Evolutionary conservation across 1,140 invertebrate species (phyloP).

Genomic region (Listronotus oregonensis): DNA sequence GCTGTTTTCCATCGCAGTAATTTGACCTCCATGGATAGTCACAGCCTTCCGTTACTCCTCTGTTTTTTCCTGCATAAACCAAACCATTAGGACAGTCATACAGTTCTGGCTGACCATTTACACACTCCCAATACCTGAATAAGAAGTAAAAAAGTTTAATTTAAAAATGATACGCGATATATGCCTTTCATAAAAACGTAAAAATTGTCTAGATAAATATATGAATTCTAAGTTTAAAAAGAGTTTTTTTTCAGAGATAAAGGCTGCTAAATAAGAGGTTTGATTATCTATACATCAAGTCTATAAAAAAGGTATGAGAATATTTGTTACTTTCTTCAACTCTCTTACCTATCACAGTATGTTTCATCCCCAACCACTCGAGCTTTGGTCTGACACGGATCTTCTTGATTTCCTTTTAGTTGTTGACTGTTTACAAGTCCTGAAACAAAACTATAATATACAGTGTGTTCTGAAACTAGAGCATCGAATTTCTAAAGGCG

Average conservation of each 20-base stretch:
- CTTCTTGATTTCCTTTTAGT: slow-evolving; percentile 62
- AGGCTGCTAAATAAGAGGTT: no score
- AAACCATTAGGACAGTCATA: slow-evolving; percentile 90
- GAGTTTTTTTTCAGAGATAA: no score
- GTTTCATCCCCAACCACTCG: slow-evolving; percentile 75
- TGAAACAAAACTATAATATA: slow-evolving; percentile 28
- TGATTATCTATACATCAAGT: no score
- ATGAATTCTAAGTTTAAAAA: no score
- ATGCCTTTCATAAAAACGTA: no score
- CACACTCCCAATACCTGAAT: slow-evolving; percentile 78
- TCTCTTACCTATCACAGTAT: slow-evolving; percentile 73
- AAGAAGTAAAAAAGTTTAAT: not conserved
- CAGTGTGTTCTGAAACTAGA: no score
- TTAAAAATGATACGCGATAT: no score
- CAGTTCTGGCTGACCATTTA: slow-evolving; percentile 74
- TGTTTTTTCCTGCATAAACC: slow-evolving; percentile 84
- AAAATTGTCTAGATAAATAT: no score
- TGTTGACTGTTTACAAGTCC: slow-evolving; percentile 54
- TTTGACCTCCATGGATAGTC: slow-evolving; percentile 88
- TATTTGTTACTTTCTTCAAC: no score
- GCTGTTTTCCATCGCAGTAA: slow-evolving; percentile 79
- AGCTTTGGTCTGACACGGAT: slow-evolving; percentile 77
- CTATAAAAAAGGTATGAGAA: no score
- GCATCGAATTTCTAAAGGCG: no score
- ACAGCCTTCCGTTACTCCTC: slow-evolving; percentile 84